phyloP scores from a whole-genome alignment of 2,888 invertebrate genomes.

The Caenorhabditis doughertyi region DNA sequence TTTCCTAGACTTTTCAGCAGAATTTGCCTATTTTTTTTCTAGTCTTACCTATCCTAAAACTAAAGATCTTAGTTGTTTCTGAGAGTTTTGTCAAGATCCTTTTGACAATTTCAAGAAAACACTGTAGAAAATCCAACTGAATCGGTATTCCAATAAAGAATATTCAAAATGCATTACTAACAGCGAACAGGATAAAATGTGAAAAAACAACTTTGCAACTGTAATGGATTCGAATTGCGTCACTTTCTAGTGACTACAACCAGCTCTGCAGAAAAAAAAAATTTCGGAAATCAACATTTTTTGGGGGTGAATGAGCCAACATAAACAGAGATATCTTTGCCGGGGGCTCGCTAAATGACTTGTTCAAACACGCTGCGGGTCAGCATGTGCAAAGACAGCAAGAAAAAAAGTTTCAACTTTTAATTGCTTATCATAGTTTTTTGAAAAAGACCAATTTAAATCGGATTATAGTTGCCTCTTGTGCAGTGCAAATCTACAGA shows the following conservation, averaged over 20 bases:
- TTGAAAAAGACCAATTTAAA: slow-evolving; percentile 13
- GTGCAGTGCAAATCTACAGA: slow-evolving; percentile 7
- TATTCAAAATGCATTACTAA: no score
- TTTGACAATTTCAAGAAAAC: neutral
- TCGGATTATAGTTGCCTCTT: slow-evolving; percentile 35
- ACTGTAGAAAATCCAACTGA: no score
- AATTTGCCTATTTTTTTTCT: neutral
- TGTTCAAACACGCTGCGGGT: slow-evolving; percentile 56
- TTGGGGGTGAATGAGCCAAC: slow-evolving; percentile 55
- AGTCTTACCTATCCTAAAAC: no score
- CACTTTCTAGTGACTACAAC: slow-evolving; percentile 27
- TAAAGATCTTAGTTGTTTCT: no score
- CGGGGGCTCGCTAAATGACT: slow-evolving; percentile 54
- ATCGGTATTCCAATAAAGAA: no score
- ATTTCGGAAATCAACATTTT: slow-evolving; percentile 43
- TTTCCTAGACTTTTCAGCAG: neutral
- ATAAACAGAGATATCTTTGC: slow-evolving; percentile 46
- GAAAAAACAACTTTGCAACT: neutral
- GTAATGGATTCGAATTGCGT: neutral
- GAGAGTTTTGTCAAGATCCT: neutral
- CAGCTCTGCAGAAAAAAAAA: slow-evolving; percentile 20
- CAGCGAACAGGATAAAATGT: no score
- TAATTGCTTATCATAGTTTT: slow-evolving; percentile 28
- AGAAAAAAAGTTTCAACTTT: slow-evolving; percentile 22
- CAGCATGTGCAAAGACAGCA: slow-evolving; percentile 33